Conservation (phyloP, 1,140 invertebrate genomes). For the Orius laevigatus region DNA sequence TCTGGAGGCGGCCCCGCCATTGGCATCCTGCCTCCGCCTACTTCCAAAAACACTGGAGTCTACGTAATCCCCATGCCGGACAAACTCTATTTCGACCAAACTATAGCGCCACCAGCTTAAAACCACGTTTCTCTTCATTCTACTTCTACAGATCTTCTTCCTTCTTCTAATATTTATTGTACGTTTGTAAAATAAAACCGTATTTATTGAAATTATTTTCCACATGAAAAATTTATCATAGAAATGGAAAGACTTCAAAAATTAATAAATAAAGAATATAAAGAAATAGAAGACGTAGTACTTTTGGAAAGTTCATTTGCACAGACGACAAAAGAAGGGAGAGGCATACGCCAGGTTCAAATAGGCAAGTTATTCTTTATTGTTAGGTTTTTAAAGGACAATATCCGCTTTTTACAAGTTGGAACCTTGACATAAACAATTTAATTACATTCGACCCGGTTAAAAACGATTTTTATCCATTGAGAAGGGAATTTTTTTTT, state of each 20-base stretch:
- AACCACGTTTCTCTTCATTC: neutral
- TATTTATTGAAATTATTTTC: neutral
- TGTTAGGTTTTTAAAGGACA: neutral
- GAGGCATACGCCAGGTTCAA: constrained; percentile 35
- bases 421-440: neutral
- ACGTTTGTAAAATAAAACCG: neutral
- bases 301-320: constrained; percentile 43
- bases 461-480: neutral
- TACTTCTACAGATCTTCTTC: constrained; percentile 1
- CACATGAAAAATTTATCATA: neutral
- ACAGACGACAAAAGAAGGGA: constrained; percentile 38
- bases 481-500: neutral
- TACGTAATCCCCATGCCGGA: constrained; percentile 18
- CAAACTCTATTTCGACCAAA: constrained; percentile 17
- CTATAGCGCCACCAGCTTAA: constrained; percentile 3
- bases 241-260: constrained; percentile 33
- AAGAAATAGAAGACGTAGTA: constrained; percentile 36
- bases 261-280: constrained; percentile 37
- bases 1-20: neutral
- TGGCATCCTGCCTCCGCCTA: constrained; percentile 1
- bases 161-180: neutral
- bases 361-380: constrained; percentile 28
- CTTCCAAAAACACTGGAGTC: constrained; percentile 10
- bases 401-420: neutral
- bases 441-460: neutral